Base-by-base conservation (phyloP, 2,113 vertebrate species). In the Scopus umbretta region DNA sequence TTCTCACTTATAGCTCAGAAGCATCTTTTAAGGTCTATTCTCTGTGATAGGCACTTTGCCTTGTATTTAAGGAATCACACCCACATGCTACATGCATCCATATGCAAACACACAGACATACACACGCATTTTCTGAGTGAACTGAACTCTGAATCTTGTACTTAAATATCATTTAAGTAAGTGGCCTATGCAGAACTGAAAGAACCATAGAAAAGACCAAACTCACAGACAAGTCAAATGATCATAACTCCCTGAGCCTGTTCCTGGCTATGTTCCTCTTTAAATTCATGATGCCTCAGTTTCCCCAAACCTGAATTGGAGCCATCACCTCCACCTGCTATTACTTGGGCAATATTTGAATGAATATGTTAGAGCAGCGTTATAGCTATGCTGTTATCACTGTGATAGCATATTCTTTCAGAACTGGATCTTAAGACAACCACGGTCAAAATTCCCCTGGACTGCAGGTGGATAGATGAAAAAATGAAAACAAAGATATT, bases 1-100 rank as follows among this genome's bases (percentile, higher is more conserved):
- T 97, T 97, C 94, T 95, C 91, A 93, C 94, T 97, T 93, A 86
- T 80, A 93, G 73, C 95, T 97, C 76, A 95, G 80, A 95, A 97
- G 92, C 76, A 62, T 67, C 73, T 93, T 97, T 97, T 97, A 97
- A 91, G 53, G 86, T 92, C 85, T 94, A 87, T 80, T 95, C 84
- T 75, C 66, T 82, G 80, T 93, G 91, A 90, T 80, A 97, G 78
- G 86, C 86, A 93, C 62, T 93, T 96, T 3, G 21, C 50, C 62
- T 91, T 55, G 32, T 93, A 91, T 95, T 97, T 96, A 94, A 91
- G 78, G 95, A 95, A 89, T 94, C 92, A 92, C 92, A 89, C 92
- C 95, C 83, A 91, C 94, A 93, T 0, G 1, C 80, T 59, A 56
- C 80, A 87, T 1, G 3, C 80, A 93, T 71, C 86, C 94, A 87